These are phyloP conservation scores for Sander lucioperca DNA, from an alignment of 2,113 vertebrate species.

Conservation along the genomic window DNA sequence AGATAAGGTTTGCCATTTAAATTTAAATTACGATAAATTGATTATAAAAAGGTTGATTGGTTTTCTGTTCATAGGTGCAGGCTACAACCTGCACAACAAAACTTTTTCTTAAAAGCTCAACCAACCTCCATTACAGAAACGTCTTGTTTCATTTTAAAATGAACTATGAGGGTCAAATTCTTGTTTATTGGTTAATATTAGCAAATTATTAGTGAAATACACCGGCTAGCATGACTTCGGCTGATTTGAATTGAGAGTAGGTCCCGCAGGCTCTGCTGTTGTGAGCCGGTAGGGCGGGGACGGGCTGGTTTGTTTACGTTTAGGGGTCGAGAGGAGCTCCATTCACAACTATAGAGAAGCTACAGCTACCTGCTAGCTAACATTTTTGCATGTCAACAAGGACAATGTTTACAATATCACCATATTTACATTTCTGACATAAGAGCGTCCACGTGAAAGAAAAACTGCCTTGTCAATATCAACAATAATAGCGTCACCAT, in stretches of 20 bases:
- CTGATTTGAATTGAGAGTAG: constrained; percentile 17
- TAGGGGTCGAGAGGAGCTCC: constrained; percentile 55
- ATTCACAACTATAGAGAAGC: constrained; percentile 50
- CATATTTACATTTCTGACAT: background rate
- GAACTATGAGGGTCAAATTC: fast-evolving
- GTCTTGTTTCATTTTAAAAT: fast-evolving
- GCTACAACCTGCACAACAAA: constrained; percentile 26
- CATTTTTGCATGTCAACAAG: background rate
- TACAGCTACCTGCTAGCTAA: constrained; percentile 3
- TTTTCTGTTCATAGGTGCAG: background rate
- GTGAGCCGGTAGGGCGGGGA: constrained; percentile 67
- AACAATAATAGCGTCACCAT: background rate
- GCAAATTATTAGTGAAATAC: fast-evolving
- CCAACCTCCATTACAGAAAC: background rate
- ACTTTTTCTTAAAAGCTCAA: no score
- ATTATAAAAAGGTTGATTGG: background rate
- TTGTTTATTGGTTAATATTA: fast-evolving
- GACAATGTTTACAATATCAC: constrained; percentile 21
- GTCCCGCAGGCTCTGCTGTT: constrained; percentile 3
- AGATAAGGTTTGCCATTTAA: background rate
- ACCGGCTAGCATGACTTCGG: background rate
- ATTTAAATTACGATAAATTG: no score
- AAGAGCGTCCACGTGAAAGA: background rate
- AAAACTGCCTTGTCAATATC: background rate
- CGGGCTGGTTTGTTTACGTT: constrained; percentile 79